phyloP scores from a whole-genome alignment of 2,888 invertebrate genomes.

The Drosophila ezoana region DNA sequence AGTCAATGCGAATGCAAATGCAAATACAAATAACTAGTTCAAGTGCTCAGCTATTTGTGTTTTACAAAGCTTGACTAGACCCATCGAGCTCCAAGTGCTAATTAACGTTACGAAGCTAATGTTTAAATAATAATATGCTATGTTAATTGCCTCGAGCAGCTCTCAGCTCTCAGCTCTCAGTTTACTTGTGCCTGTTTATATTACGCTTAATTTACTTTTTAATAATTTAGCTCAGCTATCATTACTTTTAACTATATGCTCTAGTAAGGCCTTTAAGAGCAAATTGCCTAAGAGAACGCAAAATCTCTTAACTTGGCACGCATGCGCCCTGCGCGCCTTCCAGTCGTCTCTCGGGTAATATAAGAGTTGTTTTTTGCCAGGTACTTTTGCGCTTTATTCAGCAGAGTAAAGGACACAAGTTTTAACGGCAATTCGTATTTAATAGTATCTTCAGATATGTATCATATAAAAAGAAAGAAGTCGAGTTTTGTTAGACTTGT shows the following conservation, averaged over 20 bases:
- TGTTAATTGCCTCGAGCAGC: neutral
- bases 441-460: conserved; percentile 9
- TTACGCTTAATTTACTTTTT: conserved; percentile 1
- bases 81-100: conserved; percentile 15
- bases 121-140: neutral
- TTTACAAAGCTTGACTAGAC: conserved; percentile 21
- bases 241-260: neutral
- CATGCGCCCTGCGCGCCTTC: conserved; percentile 61
- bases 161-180: no score
- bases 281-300: conserved; percentile 36
- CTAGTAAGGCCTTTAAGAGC: conserved; percentile 44
- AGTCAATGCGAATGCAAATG: conserved; percentile 53
- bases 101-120: conserved; percentile 1
- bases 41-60: conserved; percentile 41
- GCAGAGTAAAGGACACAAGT: conserved; percentile 29
- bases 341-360: conserved; percentile 54
- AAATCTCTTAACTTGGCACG: conserved; percentile 26
- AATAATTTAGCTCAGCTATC: conserved; percentile 2
- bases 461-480: no score
- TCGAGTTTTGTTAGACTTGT: neutral
- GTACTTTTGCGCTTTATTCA: conserved; percentile 70
- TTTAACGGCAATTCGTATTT: conserved; percentile 36
- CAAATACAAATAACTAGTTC: conserved; percentile 57
- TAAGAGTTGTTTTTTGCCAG: conserved; percentile 58
- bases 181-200: neutral